A percentile compares a stretch with the other conserved stretches of the same genome.
These are phyloP conservation scores for Drosophila leonis DNA, from an alignment of 2,888 invertebrate species.

Conservation along the genomic window DNA sequence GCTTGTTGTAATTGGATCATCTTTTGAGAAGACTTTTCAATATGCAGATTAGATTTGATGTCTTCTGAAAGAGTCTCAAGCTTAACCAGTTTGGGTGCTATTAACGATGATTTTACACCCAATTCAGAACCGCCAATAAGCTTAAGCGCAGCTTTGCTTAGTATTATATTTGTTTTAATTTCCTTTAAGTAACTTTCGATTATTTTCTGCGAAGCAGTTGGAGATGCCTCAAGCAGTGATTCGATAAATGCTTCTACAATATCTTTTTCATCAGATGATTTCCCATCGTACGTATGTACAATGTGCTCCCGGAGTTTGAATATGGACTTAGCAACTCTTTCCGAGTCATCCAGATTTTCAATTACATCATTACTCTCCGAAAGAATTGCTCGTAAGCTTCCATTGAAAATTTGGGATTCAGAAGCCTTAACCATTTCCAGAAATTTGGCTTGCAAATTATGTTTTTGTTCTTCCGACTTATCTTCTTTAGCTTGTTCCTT, in stretches of 20 bases:
- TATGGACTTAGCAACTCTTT: conserved; percentile 64
- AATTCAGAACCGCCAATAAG: conserved; percentile 44
- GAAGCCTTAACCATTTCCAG: conserved; percentile 11
- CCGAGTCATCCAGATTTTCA: conserved; percentile 41
- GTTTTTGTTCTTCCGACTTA: not conserved
- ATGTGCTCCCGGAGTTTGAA: conserved; percentile 79
- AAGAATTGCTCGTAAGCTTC: conserved; percentile 14
- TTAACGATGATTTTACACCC: conserved; percentile 36
- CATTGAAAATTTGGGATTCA: conserved; percentile 5
- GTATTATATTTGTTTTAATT: conserved; percentile 48
- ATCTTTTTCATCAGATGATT: conserved; percentile 29
- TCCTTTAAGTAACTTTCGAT: conserved; percentile 37
- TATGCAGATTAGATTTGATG: conserved; percentile 25
- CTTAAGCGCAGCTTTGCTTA: conserved; percentile 39
- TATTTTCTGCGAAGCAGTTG: conserved; percentile 41
- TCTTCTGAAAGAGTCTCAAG: conserved; percentile 49
- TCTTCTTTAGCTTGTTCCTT: not conserved
- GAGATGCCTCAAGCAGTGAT: conserved; percentile 41
- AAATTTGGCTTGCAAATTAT: conserved; percentile 21
- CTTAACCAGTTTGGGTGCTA: conserved; percentile 48
- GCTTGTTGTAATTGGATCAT: conserved; percentile 76
- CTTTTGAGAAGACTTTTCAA: conserved; percentile 69
- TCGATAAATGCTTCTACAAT: conserved; percentile 51
- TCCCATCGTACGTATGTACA: conserved; percentile 81
- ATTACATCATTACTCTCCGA: conserved; percentile 37